These are phyloP conservation scores for Goniozus legneri DNA, from an alignment of 1,140 invertebrate species.

Conservation along the genomic window DNA sequence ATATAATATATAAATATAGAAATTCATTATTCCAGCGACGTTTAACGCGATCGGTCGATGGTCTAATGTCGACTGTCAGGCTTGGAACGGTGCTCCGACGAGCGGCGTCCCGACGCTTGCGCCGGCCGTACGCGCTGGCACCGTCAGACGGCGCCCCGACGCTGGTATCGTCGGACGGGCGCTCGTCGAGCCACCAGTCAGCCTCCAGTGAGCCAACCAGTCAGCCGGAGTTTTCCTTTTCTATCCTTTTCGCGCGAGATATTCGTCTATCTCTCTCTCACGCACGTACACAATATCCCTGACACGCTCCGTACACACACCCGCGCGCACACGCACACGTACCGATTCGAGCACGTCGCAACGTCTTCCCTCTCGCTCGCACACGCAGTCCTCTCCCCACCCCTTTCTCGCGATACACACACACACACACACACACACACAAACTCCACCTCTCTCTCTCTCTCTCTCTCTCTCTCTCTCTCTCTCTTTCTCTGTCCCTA, in stretches of 20 bases:
- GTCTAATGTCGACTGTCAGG: slow-evolving; percentile 43
- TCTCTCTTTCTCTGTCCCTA: no score
- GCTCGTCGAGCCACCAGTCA: slow-evolving; percentile 39
- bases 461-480: not conserved
- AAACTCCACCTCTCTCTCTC: not conserved
- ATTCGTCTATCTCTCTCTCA: slow-evolving; percentile 6
- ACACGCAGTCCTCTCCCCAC: not conserved
- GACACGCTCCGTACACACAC: not conserved
- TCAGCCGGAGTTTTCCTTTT: slow-evolving; percentile 28
- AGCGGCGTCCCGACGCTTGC: slow-evolving; percentile 39
- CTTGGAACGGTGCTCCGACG: slow-evolving; percentile 19
- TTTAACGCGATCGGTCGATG: slow-evolving; percentile 41
- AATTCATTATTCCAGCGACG: no score
- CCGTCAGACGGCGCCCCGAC: slow-evolving; percentile 43
- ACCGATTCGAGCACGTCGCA: not conserved
- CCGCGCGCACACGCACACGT: not conserved
- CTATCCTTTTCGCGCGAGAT: slow-evolving; percentile 18
- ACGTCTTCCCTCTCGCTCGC: not conserved
- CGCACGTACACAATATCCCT: slow-evolving; percentile 12
- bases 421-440: not conserved
- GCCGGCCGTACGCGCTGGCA: slow-evolving; percentile 25
- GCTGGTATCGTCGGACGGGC: slow-evolving; percentile 42
- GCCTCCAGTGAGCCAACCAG: slow-evolving; percentile 37
- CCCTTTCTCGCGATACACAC: not conserved
- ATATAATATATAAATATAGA: no score